Conservation (phyloP, 2,113 vertebrate species). For the Albula glossodonta region DNA sequence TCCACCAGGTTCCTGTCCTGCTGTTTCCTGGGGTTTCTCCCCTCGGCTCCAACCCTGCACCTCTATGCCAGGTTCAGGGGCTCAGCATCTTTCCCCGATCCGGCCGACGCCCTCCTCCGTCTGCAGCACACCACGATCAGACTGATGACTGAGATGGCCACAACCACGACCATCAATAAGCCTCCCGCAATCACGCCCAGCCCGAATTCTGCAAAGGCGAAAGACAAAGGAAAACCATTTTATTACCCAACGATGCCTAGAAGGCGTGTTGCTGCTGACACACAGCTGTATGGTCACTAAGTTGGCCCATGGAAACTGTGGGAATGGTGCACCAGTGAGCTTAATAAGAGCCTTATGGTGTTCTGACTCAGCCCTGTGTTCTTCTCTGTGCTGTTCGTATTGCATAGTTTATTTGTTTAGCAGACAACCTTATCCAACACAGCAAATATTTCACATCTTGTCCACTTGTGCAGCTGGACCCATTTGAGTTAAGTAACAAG, state of each 20-base stretch:
- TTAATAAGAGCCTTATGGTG: background rate
- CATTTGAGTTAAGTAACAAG: background rate
- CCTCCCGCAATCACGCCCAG: conserved; percentile 63
- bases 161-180: conserved; percentile 47
- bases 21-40: background rate
- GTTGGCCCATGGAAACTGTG: background rate
- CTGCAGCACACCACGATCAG: conserved; percentile 69
- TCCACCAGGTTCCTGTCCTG: background rate
- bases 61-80: background rate
- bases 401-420: background rate
- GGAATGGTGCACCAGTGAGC: background rate
- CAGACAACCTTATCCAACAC: background rate
- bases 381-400: background rate
- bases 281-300: background rate
- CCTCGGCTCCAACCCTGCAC: background rate
- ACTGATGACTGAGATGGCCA: conserved; percentile 60
- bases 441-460: background rate
- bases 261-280: background rate
- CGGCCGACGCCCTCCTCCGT: conserved; percentile 27
- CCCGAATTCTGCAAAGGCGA: conserved; percentile 54
- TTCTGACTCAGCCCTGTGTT: background rate
- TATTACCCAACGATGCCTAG: background rate
- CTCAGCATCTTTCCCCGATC: background rate
- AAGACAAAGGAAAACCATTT: background rate
- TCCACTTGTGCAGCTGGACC: background rate